A percentile compares a stretch with the other conserved stretches of the same genome.
Evolutionary conservation across 2,797 vertebrate genomes (phyloP).

Genomic region (Pseudochirops cupreus): DNA sequence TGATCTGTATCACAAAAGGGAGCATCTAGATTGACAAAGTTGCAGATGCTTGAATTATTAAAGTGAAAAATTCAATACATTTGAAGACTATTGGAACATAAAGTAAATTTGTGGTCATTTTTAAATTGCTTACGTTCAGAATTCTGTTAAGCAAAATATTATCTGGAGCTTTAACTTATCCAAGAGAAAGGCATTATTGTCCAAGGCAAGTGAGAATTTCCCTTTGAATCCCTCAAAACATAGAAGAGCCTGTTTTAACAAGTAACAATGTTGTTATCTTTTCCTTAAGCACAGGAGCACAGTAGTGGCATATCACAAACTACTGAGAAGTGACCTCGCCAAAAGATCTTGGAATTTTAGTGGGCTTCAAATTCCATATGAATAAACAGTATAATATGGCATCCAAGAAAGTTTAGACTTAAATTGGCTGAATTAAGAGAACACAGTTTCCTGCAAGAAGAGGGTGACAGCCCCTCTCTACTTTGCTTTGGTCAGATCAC

Average conservation of each 20-base stretch:
- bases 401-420: background rate
- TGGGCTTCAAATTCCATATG: background rate
- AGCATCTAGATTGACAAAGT: background rate
- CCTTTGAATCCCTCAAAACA: background rate
- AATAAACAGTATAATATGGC: background rate
- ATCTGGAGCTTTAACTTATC: slow-evolving; percentile 1
- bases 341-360: background rate
- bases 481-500: background rate
- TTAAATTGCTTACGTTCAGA: slow-evolving; percentile 36
- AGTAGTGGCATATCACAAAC: background rate
- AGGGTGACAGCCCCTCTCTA: background rate
- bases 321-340: background rate
- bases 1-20: background rate
- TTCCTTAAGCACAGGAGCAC: background rate
- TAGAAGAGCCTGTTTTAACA: background rate
- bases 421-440: background rate
- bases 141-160: slow-evolving; percentile 20
- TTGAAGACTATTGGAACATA: background rate
- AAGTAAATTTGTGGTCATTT: slow-evolving; percentile 6
- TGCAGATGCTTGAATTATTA: background rate
- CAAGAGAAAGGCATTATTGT: slow-evolving; percentile 48
- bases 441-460: background rate
- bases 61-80: background rate
- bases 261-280: background rate
- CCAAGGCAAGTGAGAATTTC: slow-evolving; percentile 1